Evolutionary conservation across 2,797 vertebrate genomes (phyloP).

Genomic region (Pristis pectinata): DNA sequence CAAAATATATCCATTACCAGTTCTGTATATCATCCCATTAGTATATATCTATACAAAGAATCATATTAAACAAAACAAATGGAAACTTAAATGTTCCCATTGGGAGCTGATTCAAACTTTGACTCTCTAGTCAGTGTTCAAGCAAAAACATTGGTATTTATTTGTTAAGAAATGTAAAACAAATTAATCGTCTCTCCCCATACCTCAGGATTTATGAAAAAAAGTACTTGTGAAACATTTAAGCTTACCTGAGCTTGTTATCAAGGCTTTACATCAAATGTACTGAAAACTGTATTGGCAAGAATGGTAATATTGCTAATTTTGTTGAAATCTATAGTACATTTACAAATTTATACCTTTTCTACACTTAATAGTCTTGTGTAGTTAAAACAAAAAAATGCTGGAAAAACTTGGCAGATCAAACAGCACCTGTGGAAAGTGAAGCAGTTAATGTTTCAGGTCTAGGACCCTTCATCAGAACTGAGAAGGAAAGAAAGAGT

Average conservation of each 20-base stretch:
- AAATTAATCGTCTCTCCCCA: background rate
- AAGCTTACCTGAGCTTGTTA: background rate
- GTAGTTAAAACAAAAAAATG: background rate
- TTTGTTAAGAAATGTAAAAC: background rate
- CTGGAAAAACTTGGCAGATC: no score
- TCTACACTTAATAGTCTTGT: background rate
- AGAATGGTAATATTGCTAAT: background rate
- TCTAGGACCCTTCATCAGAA: no score
- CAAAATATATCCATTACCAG: constrained; percentile 1
- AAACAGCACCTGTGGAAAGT: no score
- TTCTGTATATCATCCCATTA: background rate
- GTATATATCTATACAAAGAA: constrained; percentile 17
- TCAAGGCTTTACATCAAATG: background rate
- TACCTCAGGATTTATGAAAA: background rate
- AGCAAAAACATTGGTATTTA: background rate
- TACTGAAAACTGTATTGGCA: background rate
- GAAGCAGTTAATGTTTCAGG: no score
- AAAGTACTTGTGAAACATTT: background rate
- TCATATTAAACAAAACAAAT: background rate
- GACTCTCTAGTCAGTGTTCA: background rate
- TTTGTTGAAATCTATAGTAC: background rate
- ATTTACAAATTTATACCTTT: background rate
- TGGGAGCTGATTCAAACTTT: background rate
- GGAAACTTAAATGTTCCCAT: constrained; percentile 14
- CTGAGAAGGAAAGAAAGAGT: no score